These are phyloP conservation scores for Papilio polytes DNA, from an alignment of 1,140 invertebrate species.

Conservation along the genomic window DNA sequence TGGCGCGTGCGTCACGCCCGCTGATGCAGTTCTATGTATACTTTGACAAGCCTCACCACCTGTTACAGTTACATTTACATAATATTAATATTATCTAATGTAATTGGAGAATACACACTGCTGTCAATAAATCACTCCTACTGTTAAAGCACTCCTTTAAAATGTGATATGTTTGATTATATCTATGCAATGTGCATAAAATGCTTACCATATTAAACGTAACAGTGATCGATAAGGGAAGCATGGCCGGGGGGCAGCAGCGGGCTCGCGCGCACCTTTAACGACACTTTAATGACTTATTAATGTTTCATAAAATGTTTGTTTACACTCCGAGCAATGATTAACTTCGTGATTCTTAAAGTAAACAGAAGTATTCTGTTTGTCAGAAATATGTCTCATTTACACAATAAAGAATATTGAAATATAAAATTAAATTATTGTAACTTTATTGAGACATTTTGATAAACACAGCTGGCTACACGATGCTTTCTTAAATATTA, in stretches of 20 bases:
- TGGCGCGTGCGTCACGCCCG: not conserved
- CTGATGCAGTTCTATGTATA: not conserved
- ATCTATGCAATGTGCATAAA: not conserved
- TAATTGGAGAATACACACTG: not conserved
- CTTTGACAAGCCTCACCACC: not conserved
- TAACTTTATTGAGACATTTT: no score
- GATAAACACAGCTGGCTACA: no score
- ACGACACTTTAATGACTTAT: not conserved
- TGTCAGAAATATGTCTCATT: not conserved
- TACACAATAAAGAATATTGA: not conserved
- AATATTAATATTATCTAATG: not conserved
- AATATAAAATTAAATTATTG: no score
- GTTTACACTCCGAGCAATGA: not conserved
- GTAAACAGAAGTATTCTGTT: not conserved
- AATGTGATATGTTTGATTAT: not conserved
- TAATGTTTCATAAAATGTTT: slow-evolving; percentile 7
- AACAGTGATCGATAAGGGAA: not conserved
- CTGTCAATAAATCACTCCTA: not conserved
- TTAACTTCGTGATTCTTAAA: slow-evolving; percentile 1
- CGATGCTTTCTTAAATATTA: no score
- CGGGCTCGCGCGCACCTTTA: not conserved
- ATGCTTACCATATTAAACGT: not conserved
- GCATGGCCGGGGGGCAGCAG: not conserved
- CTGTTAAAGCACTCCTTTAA: no score
- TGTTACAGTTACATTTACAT: not conserved